Evolutionary conservation across 2,888 invertebrate genomes (phyloP), one percentile per base, ranked within the genome.

Genomic region (Hirtodrosophila confusa): DNA sequence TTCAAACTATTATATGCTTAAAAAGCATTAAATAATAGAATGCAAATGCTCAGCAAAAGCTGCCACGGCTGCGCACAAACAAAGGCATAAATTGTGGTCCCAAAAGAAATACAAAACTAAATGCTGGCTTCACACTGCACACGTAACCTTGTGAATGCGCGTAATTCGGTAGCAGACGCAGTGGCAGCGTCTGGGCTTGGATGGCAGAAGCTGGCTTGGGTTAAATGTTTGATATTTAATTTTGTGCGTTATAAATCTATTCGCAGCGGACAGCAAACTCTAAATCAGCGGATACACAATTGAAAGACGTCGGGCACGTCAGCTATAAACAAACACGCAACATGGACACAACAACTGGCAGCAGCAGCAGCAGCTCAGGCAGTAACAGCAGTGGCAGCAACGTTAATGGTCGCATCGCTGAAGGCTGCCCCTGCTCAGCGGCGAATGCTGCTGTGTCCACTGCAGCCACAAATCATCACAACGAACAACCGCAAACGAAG

Each of bases 401-500:
- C 45, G 55, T 17, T 17, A 17, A 17, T 17, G 17, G 17, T 17
- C 17, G 60, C 11, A 61, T 45, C 23, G 55, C 50, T 62, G 61
- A 61, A 67, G 68, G 40, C 6, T 87, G 88, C 12, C 56, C 78
- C 8, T 66, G 69, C 11, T 43, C 54, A 7, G 61, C 51, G 39
- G 43, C 12, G 10, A 50, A 23, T 35, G 53, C 47, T 12, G 54
- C 37, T 41, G 27, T 33, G 29, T 29, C 55, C 33, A 37, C 44
- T 31, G 39, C 72, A 17, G 35, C 78, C 24, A 47, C 62, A 24
- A 49, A 55, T 24, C 68, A 70, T 41, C 76, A 75, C 89, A 94
- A 94, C 80, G 95, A 96, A 92, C 96, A 96, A 92, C 97, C 97
- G 78, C 95, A 95, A 84, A 96, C 96, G 90, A 97, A 97, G 93